Base-by-base conservation (phyloP, 2,797 vertebrate species). In the Poeciliopsis presidionis region DNA sequence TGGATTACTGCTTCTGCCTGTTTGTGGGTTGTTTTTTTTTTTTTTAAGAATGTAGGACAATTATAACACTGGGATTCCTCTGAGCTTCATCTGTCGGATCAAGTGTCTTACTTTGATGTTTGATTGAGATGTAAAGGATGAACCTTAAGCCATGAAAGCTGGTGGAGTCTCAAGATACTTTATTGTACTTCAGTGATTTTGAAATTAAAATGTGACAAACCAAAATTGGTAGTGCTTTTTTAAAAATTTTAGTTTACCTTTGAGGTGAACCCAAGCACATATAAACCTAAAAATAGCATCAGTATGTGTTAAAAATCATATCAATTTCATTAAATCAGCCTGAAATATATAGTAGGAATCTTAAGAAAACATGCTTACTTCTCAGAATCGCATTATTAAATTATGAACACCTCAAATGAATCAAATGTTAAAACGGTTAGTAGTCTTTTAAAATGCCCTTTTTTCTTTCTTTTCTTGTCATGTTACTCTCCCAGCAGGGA, bases 201-300 rank as follows among this genome's bases (percentile, higher is more conserved):
- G 5, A 84, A 93, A 93, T 55, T 92, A 93, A 89, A 94, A 87
- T 57, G 61, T 57, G 3, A 82, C 22, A 72, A 14, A 84, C 39
- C 36, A 84, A 88, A 87, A 72, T 20, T 46, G 72, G 65, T 75
- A 28, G 0, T 12, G 1, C 45, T 30, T 59, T 59, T 59, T 28
- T 28, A 1, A 47, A 22, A 25, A 4, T 12, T 0, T 14, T n/a
- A 30, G 14, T 59, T 28, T 36, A 33, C 30, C 30, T 63, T 63
- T 36, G 20, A 36, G 7, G 28, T 36, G 28, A 63, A 36, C 5
- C 16, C 30, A 18, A 63, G 16, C 59, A 36, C 14, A 20, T 18
- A 1, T 59, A 28, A 61, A 61, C 13, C 13, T 7, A 14, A 6
- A 18, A 61, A 33, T 18, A 36, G 28, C 28, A 30, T 16, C 57